Conservation (phyloP, 2,888 invertebrate genomes). For the Amitus sp. region DNA sequence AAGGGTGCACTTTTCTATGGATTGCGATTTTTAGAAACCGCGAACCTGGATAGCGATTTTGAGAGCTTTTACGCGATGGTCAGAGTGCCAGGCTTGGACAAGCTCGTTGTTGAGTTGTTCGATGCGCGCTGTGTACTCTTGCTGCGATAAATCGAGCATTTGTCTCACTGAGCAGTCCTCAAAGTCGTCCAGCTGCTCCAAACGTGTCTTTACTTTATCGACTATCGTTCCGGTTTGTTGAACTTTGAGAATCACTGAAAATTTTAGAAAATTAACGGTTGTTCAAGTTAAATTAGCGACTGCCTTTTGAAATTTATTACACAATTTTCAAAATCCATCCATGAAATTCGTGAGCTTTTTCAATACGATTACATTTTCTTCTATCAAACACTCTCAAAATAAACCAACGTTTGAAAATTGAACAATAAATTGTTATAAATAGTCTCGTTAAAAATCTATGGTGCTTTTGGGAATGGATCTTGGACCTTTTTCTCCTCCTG, state of each 20-base stretch:
- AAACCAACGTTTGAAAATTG: too few species aligned
- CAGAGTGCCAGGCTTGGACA: conserved; percentile 91
- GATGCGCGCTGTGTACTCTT: conserved; percentile 89
- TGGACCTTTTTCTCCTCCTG: conserved; percentile 82
- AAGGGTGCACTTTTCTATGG: too few species aligned
- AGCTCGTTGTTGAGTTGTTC: conserved; percentile 92
- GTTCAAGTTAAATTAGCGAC: too few species aligned
- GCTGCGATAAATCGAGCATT: conserved; percentile 90
- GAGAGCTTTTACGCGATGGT: conserved; percentile 93
- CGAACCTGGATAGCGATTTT: conserved; percentile 90
- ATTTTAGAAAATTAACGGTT: too few species aligned
- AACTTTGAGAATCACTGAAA: conserved; percentile 82
- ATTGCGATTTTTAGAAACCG: neutral
- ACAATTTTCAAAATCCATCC: too few species aligned
- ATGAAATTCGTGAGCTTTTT: too few species aligned
- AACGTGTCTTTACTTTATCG: conserved; percentile 88
- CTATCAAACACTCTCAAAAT: too few species aligned
- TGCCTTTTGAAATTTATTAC: too few species aligned
- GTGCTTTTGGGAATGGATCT: neutral
- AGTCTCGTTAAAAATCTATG: too few species aligned
- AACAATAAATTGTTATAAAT: too few species aligned
- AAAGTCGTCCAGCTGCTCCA: conserved; percentile 95
- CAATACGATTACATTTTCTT: too few species aligned
- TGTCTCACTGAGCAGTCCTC: conserved; percentile 89
- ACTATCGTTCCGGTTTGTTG: conserved; percentile 76